Conservation (phyloP, 2,113 vertebrate genomes). For the Megaleporinus macrocephalus region DNA sequence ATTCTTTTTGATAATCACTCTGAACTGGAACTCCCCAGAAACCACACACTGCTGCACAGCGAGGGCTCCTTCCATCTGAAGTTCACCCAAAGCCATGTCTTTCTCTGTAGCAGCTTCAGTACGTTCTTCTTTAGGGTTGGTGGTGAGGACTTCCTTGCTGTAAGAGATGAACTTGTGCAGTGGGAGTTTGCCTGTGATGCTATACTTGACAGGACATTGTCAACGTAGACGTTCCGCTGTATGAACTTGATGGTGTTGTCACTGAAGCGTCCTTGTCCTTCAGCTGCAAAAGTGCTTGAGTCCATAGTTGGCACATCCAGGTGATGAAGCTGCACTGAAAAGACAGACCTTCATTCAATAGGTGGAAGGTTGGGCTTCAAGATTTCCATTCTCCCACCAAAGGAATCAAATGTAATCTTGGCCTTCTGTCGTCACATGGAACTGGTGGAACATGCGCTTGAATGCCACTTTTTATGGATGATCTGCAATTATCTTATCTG, state of each 20-base stretch:
- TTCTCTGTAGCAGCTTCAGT: too few species aligned
- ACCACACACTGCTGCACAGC: too few species aligned
- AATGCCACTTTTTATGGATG: too few species aligned
- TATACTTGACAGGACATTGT: constrained; percentile 45
- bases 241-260: constrained; percentile 26
- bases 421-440: constrained; percentile 31
- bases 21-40: too few species aligned
- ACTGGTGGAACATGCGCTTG: constrained; percentile 43
- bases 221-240: constrained; percentile 36
- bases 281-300: neutral
- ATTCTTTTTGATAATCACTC: too few species aligned
- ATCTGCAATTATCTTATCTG: too few species aligned
- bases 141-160: neutral
- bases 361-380: too few species aligned
- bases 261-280: neutral
- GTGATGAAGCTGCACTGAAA: neutral
- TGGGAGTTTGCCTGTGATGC: neutral
- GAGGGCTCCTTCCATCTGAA: too few species aligned
- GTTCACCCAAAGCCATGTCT: too few species aligned
- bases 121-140: neutral
- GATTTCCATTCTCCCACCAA: too few species aligned
- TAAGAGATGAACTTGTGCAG: constrained; percentile 24
- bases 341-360: neutral
- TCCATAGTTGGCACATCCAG: neutral
- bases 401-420: too few species aligned